Percentiles rank a stretch among this genome's conserved stretches.
phyloP scores from a whole-genome alignment of 2,797 vertebrate species.

The Molossus alvarezi region DNA sequence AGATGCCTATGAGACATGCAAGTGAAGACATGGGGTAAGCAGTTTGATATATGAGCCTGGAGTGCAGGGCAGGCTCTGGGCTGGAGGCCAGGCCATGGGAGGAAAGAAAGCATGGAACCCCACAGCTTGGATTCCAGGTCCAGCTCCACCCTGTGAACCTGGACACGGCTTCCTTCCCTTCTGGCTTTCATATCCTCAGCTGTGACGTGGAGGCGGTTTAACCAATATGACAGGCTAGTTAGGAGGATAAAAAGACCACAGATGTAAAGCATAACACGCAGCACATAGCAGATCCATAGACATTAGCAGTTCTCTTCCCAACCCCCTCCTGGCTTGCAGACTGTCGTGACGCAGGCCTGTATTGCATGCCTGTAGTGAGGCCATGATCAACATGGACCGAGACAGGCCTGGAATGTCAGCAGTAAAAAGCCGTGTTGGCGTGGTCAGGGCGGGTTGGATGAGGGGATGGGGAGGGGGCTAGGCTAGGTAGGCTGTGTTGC shows the following conservation, averaged over 20 bases:
- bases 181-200: background rate
- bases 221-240: no score
- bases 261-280: fast-evolving
- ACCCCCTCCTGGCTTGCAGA: no score
- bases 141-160: background rate
- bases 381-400: background rate
- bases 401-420: background rate
- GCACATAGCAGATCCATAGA: fast-evolving
- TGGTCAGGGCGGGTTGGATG: background rate
- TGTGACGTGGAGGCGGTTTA: background rate
- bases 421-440: background rate
- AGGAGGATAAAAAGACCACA: background rate
- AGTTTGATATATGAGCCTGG: background rate
- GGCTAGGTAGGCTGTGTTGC: background rate
- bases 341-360: background rate
- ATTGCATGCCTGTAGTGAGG: background rate
- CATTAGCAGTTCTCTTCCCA: background rate
- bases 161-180: background rate
- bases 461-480: no score
- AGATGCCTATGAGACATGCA: background rate
- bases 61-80: background rate
- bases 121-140: background rate
- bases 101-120: background rate
- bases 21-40: background rate
- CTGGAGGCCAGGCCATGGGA: background rate